Base-by-base conservation (phyloP, 2,888 invertebrate genomes). In the Boloria euphrosyne region DNA sequence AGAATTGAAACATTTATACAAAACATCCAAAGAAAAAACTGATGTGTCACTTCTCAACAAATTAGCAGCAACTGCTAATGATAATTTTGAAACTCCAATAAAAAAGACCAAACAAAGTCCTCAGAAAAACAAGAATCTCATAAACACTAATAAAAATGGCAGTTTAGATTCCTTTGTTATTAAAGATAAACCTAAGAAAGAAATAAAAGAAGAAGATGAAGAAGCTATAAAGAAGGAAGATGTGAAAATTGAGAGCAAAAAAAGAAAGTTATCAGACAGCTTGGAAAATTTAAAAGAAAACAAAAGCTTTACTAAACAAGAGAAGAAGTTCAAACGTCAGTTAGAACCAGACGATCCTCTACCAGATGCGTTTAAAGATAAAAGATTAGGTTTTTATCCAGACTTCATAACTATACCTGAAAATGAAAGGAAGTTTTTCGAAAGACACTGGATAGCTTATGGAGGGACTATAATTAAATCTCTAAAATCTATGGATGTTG, bases 1-100 rank as follows among this genome's bases (percentile, higher is more conserved):
- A 22, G 96, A 97, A 84, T 86, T 98, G 0, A 93, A 94, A 78
- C 88, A 93, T 27, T 84, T 97, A 2, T 96, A 93, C 80, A 92
- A 94, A 70, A 95, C 93, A 16, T 96, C 96, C 0, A 95, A 96
- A 90, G 93, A 94, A 75, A 93, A 93, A 73, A 93, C 93, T 0
- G 94, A 95, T 76, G 93, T 94, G 0, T 88, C 93, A 3, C 82
- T 94, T 58, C 78, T 94, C 4, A 86, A 93, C 59, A 93, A 94
- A 79, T 71, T 91, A 18, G 90, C 91, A 3, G 86, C 78, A 6
- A 80, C 83, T 7, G 79, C 82, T 1, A 73, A 77, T 6, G 80
- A 81, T 27, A 60, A 71, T 4, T 76, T 79, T 51, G 74, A 76
- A 53, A 80, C 84, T 66, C 76, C 85, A 0, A 76, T 78, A 1